Evolutionary conservation across 2,113 vertebrate species (phyloP), one percentile per base, ranked within the genome.

Genomic region (Panurus biarmicus): DNA sequence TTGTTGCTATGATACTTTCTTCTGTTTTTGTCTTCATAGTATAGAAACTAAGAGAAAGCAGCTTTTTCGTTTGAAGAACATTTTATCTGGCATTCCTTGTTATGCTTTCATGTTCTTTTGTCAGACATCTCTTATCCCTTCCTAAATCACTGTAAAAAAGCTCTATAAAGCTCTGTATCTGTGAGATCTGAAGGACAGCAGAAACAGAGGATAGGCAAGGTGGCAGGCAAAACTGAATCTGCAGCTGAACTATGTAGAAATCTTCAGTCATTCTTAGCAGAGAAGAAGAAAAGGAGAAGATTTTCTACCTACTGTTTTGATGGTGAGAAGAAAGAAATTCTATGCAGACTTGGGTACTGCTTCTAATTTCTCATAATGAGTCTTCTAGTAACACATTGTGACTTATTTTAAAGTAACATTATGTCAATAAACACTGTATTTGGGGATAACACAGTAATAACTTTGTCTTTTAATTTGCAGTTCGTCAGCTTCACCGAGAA

Each of bases 401-500:
- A 62, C 21, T 71, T 73, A 36, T 35, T 76, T 95, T 71, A 67
- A 44, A 53, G 18, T 57, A 89, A 38, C 3, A 10, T 64, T 88
- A 33, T 7, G 74, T 74, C 40, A 65, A 14, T 69, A 48, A 87
- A 29, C 7, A 54, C 44, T 56, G 50, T 23, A 35, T 84, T 89
- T 71, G 26, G 10, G 16, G 7, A 53, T 71, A 69, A 33, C n/a
- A 36, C 25, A 45, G 25, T 72, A 85, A 48, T 40, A 77, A 85
- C 19, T 70, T 71, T 56, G 25, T 92, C 17, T 72, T 53, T 85
- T 53, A 35, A 88, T 77, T 92, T 93, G 33, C 96, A 99, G 99
- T 99, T 93, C 98, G 98, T 45, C 99, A 99, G 98, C 99, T 99
- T 97, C 99, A 99, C 91, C 95, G 99, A 42, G 99, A 99, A 95